Percentiles rank a stretch among this genome's conserved stretches.
phyloP scores from a whole-genome alignment of 1,140 invertebrate genomes.

The Telenomus remus region DNA sequence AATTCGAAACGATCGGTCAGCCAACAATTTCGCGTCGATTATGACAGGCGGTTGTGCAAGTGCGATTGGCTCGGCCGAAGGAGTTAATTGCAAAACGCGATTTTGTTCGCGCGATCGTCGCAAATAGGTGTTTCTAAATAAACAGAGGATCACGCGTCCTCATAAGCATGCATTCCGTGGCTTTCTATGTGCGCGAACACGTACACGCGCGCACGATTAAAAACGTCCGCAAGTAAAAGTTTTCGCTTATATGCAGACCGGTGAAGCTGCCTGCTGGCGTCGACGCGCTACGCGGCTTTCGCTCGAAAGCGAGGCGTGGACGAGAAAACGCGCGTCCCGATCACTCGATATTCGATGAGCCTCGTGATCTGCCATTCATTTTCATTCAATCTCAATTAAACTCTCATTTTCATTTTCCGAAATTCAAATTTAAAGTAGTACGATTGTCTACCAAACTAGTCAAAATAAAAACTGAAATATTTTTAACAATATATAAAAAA shows the following conservation, averaged over 20 bases:
- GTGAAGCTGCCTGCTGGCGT: conserved; percentile 58
- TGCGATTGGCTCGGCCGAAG: conserved; percentile 11
- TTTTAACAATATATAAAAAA: too few relatives aligned
- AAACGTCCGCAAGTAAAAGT: conserved; percentile 70
- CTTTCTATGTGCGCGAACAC: conserved; percentile 67
- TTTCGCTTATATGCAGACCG: conserved; percentile 67
- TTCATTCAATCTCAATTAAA: neutral
- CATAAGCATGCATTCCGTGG: conserved; percentile 61
- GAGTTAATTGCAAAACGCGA: conserved; percentile 35
- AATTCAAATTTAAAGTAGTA: too few relatives aligned
- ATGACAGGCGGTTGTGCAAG: conserved; percentile 11
- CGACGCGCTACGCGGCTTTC: conserved; percentile 63
- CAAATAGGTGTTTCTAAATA: conserved; percentile 55
- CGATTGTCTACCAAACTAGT: too few relatives aligned
- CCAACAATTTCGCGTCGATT: conserved; percentile 18
- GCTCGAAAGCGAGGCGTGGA: conserved; percentile 60
- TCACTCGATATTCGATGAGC: conserved; percentile 22
- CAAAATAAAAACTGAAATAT: too few relatives aligned
- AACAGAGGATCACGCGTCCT: conserved; percentile 46
- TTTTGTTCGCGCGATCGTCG: conserved; percentile 31
- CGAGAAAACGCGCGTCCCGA: conserved; percentile 46
- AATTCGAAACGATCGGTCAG: too few relatives aligned
- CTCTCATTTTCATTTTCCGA: neutral
- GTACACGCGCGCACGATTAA: conserved; percentile 59
- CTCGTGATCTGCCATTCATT: neutral